Base-by-base conservation (phyloP, 2,888 invertebrate species). In the Hirtodrosophila trivittata region DNA sequence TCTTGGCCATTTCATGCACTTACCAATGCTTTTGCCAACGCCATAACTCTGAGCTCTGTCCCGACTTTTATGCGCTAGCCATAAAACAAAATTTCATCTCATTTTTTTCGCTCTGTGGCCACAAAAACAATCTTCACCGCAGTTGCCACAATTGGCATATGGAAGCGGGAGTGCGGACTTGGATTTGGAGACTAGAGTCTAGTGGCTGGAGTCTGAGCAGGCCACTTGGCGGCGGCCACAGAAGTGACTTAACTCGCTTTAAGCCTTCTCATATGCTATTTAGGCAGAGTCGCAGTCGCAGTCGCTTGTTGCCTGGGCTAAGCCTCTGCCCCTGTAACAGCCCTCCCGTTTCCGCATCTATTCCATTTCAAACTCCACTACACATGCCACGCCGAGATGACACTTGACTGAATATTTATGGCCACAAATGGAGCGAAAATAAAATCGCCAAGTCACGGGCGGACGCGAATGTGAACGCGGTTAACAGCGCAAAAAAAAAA, bases 361-460 rank as follows among this genome's bases (percentile, higher is more conserved):
- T 82, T 82, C 78, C 82, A 80, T 81, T 85, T 82, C 64, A 82
- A 82, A 84, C 80, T 84, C 76, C 83, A 82, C 63, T 78, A 80
- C 78, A 78, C 77, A 78, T 78, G 86, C 82, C 82, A 70, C 82
- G 65, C 78, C 83, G 73, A 73, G 82, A 80, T 80, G 80, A 83
- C 84, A 86, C 84, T 83, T 82, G 82, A 82, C 82, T 82, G 86
- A 83, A 82, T 82, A 82, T 82, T 82, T 82, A 82, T 82, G 82
- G 75, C 84, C 86, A 73, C 81, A 85, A 81, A 81, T 85, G 80
- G 86, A 83, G 83, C 86, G 86, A 81, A 85, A 83, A 85, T 80
- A 81, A 82, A 82, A 86, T 77, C 75, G 86, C 81, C 83, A 83
- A 76, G 77, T 86, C 84, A 82, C 74, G 81, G 83, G 52, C 71